Evolutionary conservation across 2,888 invertebrate genomes (phyloP), one percentile per base, ranked within the genome.

Genomic region (Siphlonurus alternatus): DNA sequence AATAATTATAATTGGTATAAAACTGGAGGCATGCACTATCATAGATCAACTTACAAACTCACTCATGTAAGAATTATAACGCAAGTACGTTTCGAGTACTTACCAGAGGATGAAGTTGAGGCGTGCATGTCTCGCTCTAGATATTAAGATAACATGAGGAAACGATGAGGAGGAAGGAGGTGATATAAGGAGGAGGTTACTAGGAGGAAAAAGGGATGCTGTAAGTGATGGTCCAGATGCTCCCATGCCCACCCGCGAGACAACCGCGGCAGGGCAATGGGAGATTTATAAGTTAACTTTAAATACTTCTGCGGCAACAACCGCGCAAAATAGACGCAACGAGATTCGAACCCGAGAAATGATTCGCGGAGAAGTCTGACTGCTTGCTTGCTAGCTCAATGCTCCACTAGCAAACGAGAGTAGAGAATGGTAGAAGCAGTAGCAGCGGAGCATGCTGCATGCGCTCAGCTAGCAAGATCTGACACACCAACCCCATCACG

Each of bases 31-130:
- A n/a, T n/a, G n/a, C n/a, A n/a, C n/a, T n/a, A 38, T 5, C 7
- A 10, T 38, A 38, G 5, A 38, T 10, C 5, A 38, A 38, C 7
- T 10, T 38, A 38, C 5, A 38, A 38, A 38, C 15, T 38, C 7
- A 15, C 15, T 38, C 15, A 38, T 38, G 15, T 38, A 38, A 15
- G 5, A 38, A n/a, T n/a, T n/a, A n/a, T n/a, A n/a, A n/a, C n/a
- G n/a, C n/a, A n/a, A n/a, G n/a, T n/a, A n/a, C n/a, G n/a, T n/a
- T n/a, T n/a, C n/a, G n/a, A n/a, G 15, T 38, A 20, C 38, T 61
- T 38, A 61, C 61, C 61, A n/a, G 61, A 61, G n/a, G 61, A 25
- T n/a, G 61, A 61, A 24, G 25, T 61, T 18, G 61, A 61, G 25
- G 61, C 61, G 61, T 61, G 61, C 61, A 61, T 61, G 22, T 20